phyloP scores from a whole-genome alignment of 2,113 vertebrate species.

The Siniperca knerii region DNA sequence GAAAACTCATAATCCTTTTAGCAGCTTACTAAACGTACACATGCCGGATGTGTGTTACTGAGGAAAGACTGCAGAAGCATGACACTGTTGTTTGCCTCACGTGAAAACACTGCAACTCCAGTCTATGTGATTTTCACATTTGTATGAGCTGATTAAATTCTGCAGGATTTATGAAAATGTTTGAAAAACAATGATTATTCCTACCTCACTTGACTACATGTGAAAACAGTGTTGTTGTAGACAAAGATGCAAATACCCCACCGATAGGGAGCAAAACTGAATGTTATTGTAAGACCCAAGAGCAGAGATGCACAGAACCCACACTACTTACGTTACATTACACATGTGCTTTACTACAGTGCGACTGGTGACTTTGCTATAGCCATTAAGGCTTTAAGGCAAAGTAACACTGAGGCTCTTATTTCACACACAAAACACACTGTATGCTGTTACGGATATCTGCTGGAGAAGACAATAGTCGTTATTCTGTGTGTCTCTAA shows the following conservation, averaged over 20 bases:
- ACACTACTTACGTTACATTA: slow-evolving; percentile 6
- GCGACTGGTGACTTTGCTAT: slow-evolving; percentile 31
- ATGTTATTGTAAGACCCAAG: not conserved
- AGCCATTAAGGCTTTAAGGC: slow-evolving; percentile 40
- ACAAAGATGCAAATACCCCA: not conserved
- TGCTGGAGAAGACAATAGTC: slow-evolving; percentile 85
- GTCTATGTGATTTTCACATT: not conserved
- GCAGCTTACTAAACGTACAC: slow-evolving; percentile 45
- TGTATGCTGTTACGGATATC: slow-evolving; percentile 48
- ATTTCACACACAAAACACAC: slow-evolving; percentile 60
- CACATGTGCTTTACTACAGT: slow-evolving; percentile 12
- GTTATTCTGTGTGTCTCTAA: slow-evolving; percentile 88
- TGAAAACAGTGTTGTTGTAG: not conserved
- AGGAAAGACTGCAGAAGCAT: not conserved
- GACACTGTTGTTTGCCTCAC: not conserved
- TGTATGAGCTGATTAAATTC: not conserved
- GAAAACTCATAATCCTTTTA: slow-evolving; percentile 53
- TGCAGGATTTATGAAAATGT: not conserved
- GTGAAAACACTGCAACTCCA: slow-evolving; percentile 8
- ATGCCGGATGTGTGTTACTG: slow-evolving; percentile 2
- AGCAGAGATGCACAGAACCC: slow-evolving; percentile 10
- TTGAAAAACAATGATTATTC: not conserved
- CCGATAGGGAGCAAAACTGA: not conserved
- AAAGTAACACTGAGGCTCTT: slow-evolving; percentile 63
- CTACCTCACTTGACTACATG: not conserved